Evolutionary conservation across 2,888 invertebrate species (phyloP).

Genomic region (Bursaphelenchus okinawaensis): DNA sequence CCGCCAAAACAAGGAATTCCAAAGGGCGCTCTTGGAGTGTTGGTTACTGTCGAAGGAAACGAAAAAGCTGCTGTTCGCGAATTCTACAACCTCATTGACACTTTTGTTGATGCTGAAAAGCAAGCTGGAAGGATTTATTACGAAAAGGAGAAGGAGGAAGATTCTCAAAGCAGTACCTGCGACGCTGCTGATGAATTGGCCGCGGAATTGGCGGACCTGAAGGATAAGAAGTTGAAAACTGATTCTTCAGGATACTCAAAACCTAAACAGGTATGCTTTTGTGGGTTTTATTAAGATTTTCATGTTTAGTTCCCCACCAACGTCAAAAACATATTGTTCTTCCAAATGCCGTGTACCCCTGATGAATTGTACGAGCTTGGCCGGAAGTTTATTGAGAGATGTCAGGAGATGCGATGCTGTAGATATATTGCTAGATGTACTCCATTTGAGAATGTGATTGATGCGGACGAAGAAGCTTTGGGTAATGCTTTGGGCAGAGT

Average conservation of each 20-base stretch:
- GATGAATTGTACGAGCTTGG: slow-evolving; percentile 3
- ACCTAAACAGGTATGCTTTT: slow-evolving; percentile 6
- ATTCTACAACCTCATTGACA: slow-evolving; percentile 10
- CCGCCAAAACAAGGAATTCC: not conserved
- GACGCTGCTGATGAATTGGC: slow-evolving; percentile 10
- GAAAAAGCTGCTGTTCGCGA: slow-evolving; percentile 10
- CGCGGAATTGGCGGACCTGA: slow-evolving; percentile 3
- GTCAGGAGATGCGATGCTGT: not conserved
- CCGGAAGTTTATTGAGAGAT: not conserved
- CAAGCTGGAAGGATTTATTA: not conserved
- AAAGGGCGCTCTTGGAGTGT: not conserved
- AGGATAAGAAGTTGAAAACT: not conserved
- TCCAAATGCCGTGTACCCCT: slow-evolving; percentile 5
- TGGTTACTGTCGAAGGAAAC: not conserved
- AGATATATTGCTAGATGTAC: slow-evolving; percentile 4
- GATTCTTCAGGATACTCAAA: not conserved
- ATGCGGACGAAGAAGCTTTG: not conserved
- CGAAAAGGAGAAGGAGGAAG: not conserved
- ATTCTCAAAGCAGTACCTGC: too few relatives aligned
- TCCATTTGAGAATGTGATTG: slow-evolving; percentile 4
- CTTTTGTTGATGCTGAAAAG: not conserved
- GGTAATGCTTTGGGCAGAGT: not conserved
- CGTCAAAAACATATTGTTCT: slow-evolving; percentile 9
- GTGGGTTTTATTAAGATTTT: not conserved
- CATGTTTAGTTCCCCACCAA: slow-evolving; percentile 11